Percentiles rank a stretch among this genome's conserved stretches.
These are phyloP conservation scores for Tetragnatha versicolor DNA, from an alignment of 1,140 invertebrate genomes.

Conservation along the genomic window DNA sequence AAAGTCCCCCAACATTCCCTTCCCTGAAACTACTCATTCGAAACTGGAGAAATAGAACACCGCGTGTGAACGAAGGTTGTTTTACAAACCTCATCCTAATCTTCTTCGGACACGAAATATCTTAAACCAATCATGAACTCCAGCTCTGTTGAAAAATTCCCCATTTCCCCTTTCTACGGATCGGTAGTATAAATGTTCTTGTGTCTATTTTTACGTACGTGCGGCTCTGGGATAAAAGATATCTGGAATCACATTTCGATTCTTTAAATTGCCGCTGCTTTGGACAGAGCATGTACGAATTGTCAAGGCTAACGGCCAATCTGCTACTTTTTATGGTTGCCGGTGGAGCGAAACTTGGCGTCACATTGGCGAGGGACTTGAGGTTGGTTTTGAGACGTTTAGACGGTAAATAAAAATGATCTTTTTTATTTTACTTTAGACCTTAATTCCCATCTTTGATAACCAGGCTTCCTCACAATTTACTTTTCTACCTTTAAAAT, in stretches of 20 bases:
- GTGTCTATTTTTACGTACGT: conserved; percentile 23
- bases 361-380: too few species aligned
- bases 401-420: too few species aligned
- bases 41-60: background rate
- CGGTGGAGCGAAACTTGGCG: too few species aligned
- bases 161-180: conserved; percentile 12
- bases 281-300: conserved; percentile 5
- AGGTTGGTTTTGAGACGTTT: too few species aligned
- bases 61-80: too few species aligned
- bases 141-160: conserved; percentile 22
- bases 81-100: too few species aligned
- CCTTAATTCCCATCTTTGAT: too few species aligned
- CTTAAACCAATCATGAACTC: conserved; percentile 10
- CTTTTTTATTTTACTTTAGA: too few species aligned
- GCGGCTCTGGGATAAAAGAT: conserved; percentile 13
- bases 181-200: conserved; percentile 25
- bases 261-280: conserved; percentile 17
- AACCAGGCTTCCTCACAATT: too few species aligned
- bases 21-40: background rate
- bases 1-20: too few species aligned
- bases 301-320: conserved; percentile 9
- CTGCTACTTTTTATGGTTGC: too few species aligned
- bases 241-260: conserved; percentile 40
- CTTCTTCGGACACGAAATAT: background rate
- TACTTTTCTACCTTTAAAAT: too few species aligned